A percentile compares a stretch with the other conserved stretches of the same genome.
Conservation (phyloP, 2,797 vertebrate genomes). For the Tapirus indicus region DNA sequence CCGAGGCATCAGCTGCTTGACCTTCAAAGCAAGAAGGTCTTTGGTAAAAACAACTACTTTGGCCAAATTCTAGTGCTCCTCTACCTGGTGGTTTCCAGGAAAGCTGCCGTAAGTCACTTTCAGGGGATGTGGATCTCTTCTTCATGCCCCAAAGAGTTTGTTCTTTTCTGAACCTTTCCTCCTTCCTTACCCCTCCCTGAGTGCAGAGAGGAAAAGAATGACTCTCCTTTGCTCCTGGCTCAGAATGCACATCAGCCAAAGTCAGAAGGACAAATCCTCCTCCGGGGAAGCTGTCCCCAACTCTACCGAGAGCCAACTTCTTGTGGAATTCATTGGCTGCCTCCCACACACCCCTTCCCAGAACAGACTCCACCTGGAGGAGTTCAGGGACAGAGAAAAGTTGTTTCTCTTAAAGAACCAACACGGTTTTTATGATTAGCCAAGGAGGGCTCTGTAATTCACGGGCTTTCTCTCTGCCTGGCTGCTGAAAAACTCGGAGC, state of each 20-base stretch:
- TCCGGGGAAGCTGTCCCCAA: background rate
- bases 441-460: background rate
- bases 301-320: background rate
- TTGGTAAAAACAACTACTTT: conserved; percentile 14
- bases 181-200: background rate
- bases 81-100: conserved; percentile 6
- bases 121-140: background rate
- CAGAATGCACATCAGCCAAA: background rate
- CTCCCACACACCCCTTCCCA: background rate
- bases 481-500: background rate
- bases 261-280: background rate
- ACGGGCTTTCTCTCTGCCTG: background rate
- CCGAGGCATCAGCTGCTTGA: background rate
- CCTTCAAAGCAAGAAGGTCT: conserved; percentile 8
- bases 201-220: background rate
- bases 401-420: background rate
- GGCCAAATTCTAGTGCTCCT: conserved; percentile 25
- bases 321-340: background rate
- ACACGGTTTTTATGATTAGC: background rate
- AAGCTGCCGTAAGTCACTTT: background rate
- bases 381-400: background rate
- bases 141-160: background rate
- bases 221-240: background rate
- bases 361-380: background rate
- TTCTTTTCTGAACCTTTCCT: background rate